These are phyloP conservation scores for Cryptomyrus ogoouensis DNA, from an alignment of 2,113 vertebrate genomes.

Conservation along the genomic window DNA sequence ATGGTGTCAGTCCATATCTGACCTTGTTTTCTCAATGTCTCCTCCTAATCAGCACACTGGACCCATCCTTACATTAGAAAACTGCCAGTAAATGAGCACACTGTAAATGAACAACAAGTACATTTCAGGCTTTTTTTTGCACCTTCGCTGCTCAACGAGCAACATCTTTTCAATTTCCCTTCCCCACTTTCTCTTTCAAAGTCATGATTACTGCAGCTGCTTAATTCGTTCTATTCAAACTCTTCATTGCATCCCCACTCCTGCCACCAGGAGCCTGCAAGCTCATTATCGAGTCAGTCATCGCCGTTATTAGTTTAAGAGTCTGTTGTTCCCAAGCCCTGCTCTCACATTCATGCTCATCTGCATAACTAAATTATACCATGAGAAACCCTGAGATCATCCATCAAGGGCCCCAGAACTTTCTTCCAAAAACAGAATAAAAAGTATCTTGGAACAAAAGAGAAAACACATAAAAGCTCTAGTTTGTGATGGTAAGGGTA, in stretches of 20 bases:
- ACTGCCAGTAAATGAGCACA: background rate
- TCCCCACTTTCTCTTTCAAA: constrained; percentile 34
- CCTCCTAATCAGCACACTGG: background rate
- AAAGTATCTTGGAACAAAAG: background rate
- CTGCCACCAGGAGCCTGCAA: constrained; percentile 44
- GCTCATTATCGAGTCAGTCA: constrained; percentile 60
- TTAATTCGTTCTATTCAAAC: constrained; percentile 23
- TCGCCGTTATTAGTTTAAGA: constrained; percentile 62
- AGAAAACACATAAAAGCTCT: background rate
- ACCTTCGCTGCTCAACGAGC: background rate
- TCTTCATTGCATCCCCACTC: constrained; percentile 41
- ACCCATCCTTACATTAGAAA: background rate
- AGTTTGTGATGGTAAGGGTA: background rate
- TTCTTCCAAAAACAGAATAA: background rate
- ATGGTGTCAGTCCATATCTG: background rate
- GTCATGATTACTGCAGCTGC: constrained; percentile 27
- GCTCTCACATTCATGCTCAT: constrained; percentile 54
- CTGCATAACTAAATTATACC: constrained; percentile 61
- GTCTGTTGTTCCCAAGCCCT: constrained; percentile 45
- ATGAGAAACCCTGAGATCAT: constrained; percentile 51
- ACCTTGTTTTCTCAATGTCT: background rate
- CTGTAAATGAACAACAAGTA: background rate
- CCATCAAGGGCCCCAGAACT: constrained; percentile 49
- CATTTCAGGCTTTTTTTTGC: background rate
- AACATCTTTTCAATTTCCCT: constrained; percentile 13